Evolutionary conservation across 2,888 invertebrate genomes (phyloP).

Genomic region (Epinotia ramella): DNA sequence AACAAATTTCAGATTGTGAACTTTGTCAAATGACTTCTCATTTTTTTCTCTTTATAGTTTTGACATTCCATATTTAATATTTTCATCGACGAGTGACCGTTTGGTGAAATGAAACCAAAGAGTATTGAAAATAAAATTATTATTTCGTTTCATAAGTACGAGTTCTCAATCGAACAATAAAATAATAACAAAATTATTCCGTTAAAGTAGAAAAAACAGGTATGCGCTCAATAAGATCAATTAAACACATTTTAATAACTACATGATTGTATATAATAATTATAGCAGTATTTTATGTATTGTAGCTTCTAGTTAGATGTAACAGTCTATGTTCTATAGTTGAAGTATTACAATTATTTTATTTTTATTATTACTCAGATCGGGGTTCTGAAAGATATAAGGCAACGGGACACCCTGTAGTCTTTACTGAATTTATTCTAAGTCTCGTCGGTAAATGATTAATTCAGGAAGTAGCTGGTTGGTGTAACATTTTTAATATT

Average conservation of each 20-base stretch:
- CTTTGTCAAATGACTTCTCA: conserved; percentile 79
- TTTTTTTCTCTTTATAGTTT: conserved; percentile 76
- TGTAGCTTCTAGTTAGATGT: conserved; percentile 48
- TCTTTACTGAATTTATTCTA: conserved; percentile 54
- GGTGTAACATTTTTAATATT: neutral
- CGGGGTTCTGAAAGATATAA: conserved; percentile 51
- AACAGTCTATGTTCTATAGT: conserved; percentile 48
- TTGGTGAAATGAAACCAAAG: conserved; percentile 54
- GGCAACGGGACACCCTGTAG: conserved; percentile 62
- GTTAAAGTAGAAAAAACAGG: conserved; percentile 45
- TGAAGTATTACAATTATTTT: conserved; percentile 32
- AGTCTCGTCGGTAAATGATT: conserved; percentile 9
- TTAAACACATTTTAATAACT: conserved; percentile 23
- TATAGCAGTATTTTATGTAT: conserved; percentile 1
- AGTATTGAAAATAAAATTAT: conserved; percentile 71
- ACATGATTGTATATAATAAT: conserved; percentile 12
- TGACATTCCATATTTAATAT: conserved; percentile 67
- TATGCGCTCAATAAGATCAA: conserved; percentile 32
- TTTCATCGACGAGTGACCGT: conserved; percentile 26
- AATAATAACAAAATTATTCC: conserved; percentile 69
- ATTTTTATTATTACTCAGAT: conserved; percentile 18
- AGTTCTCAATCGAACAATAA: conserved; percentile 64
- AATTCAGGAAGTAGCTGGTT: neutral
- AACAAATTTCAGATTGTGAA: conserved; percentile 80
- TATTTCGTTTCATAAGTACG: conserved; percentile 79